These are phyloP conservation scores for Ptychobarbus kaznakovi DNA, from an alignment of 2,797 vertebrate genomes.

Conservation along the genomic window DNA sequence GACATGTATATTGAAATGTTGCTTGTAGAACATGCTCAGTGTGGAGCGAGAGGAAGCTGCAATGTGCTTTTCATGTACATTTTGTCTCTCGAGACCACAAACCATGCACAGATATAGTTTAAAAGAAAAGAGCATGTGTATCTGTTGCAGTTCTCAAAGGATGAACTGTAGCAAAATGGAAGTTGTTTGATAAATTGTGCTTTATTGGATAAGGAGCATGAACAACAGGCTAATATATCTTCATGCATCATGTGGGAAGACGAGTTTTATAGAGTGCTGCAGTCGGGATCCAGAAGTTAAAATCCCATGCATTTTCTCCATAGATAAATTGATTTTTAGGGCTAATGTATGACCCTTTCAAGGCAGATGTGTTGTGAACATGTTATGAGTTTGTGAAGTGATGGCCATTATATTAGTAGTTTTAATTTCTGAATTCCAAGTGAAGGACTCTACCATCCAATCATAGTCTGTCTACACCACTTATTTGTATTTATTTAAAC, in stretches of 20 bases:
- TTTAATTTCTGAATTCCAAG: no score
- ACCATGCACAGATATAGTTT: neutral
- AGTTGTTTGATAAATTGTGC: neutral
- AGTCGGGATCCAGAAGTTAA: neutral
- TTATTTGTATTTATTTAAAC: neutral
- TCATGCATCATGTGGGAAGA: neutral
- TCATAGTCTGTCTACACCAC: neutral
- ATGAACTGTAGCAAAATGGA: neutral
- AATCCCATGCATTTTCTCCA: neutral
- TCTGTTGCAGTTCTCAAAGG: neutral
- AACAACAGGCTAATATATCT: conserved; percentile 2
- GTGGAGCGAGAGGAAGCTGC: conserved; percentile 10
- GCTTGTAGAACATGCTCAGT: conserved; percentile 11
- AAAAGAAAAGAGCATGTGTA: neutral
- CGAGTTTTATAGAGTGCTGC: neutral
- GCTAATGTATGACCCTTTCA: neutral
- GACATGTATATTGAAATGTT: neutral
- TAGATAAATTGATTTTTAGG: neutral
- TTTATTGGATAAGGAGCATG: neutral
- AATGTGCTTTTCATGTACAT: conserved; percentile 35
- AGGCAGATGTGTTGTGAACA: no score
- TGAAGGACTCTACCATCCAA: neutral
- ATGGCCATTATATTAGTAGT: no score
- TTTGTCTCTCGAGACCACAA: conserved; percentile 10
- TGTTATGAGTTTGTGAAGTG: neutral